Evolutionary conservation across 2,888 invertebrate genomes (phyloP).

Genomic region (Pocota personata): DNA sequence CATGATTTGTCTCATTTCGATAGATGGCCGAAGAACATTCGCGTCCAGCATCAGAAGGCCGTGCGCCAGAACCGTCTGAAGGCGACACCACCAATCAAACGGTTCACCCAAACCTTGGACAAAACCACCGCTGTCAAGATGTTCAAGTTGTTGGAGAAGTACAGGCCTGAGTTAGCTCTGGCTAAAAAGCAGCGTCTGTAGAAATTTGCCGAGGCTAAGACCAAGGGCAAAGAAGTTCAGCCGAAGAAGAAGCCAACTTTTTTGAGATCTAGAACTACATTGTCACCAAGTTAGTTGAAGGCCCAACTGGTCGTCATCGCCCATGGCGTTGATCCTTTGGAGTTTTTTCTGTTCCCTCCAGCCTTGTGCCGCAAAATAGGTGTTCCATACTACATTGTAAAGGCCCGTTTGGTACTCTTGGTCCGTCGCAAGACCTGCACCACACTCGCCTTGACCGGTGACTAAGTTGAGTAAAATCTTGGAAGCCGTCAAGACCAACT

Average conservation of each 20-base stretch:
- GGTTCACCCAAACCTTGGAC: slow-evolving; percentile 97
- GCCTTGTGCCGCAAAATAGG: slow-evolving; percentile 99
- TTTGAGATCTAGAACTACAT: slow-evolving; percentile 94
- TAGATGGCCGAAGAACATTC: slow-evolving; percentile 99
- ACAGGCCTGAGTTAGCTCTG: slow-evolving; percentile 96
- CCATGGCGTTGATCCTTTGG: slow-evolving; percentile 99
- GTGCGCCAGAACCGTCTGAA: slow-evolving; percentile 98
- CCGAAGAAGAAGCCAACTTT: slow-evolving; percentile 96
- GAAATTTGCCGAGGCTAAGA: slow-evolving; percentile 94
- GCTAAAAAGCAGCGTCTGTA: slow-evolving; percentile 96
- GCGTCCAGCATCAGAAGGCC: slow-evolving; percentile 98
- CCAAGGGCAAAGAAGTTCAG: slow-evolving; percentile 94
- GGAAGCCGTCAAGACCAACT: slow-evolving; percentile 98
- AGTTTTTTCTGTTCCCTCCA: slow-evolving; percentile 98
- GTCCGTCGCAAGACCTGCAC: slow-evolving; percentile 98
- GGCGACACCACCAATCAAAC: slow-evolving; percentile 99
- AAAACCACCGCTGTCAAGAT: slow-evolving; percentile 98
- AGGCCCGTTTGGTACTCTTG: slow-evolving; percentile 96
- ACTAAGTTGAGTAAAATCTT: slow-evolving; percentile 94
- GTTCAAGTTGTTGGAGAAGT: slow-evolving; percentile 98
- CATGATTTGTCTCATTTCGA: slow-evolving; percentile 99
- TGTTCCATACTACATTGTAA: slow-evolving; percentile 99
- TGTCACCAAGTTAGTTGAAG: slow-evolving; percentile 96
- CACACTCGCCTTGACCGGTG: slow-evolving; percentile 93
- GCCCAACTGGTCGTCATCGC: slow-evolving; percentile 99